phyloP scores from a whole-genome alignment of 2,797 vertebrate genomes.

The Microchirus variegatus region DNA sequence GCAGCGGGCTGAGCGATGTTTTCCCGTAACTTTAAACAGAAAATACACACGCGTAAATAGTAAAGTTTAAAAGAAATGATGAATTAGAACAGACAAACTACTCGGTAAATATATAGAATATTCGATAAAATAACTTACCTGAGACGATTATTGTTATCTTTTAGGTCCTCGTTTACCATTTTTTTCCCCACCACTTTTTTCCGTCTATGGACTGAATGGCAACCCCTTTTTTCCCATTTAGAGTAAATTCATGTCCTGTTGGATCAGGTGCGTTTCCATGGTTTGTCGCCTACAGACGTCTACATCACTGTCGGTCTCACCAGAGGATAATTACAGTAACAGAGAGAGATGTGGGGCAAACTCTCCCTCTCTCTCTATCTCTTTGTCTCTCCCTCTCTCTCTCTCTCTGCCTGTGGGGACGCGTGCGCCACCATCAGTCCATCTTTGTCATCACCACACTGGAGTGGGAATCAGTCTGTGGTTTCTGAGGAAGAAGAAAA shows the following conservation, averaged over 20 bases:
- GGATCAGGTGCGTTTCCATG: conserved; percentile 2
- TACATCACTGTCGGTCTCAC: conserved; percentile 43
- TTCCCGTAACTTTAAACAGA: too few species aligned
- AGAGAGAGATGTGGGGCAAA: conserved; percentile 46
- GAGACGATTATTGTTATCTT: too few species aligned
- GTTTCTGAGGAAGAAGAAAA: conserved; percentile 43
- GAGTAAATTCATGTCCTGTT: background rate
- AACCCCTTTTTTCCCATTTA: background rate
- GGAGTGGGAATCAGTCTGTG: conserved; percentile 14
- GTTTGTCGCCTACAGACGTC: conserved; percentile 38
- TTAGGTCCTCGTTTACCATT: too few species aligned
- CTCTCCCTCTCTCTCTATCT: conserved; percentile 30
- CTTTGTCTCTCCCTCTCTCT: background rate
- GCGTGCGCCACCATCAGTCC: conserved; percentile 23
- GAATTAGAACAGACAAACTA: background rate
- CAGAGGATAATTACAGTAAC: conserved; percentile 44
- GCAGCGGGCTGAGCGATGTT: too few species aligned
- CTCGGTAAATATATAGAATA: too few species aligned
- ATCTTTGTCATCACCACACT: conserved; percentile 1
- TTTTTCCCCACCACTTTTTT: too few species aligned
- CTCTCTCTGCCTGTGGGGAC: background rate
- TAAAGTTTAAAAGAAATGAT: too few species aligned
- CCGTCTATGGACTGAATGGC: background rate
- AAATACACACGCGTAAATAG: too few species aligned
- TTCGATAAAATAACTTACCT: too few species aligned